A percentile compares a stretch with the other conserved stretches of the same genome.
Evolutionary conservation across 2,113 vertebrate genomes (phyloP).

Genomic region (Addax nasomaculatus): DNA sequence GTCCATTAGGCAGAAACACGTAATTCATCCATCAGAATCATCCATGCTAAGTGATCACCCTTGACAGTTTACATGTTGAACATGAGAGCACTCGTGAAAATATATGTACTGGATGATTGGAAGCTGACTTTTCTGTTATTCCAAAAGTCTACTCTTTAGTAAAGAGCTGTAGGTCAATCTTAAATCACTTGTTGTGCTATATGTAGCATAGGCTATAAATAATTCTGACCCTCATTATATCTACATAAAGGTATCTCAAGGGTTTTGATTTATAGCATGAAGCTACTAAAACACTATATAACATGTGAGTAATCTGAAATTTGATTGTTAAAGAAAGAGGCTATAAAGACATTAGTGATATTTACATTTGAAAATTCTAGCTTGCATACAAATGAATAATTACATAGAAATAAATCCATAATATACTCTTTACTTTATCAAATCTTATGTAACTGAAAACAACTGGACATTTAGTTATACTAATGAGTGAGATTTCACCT

Average conservation of each 20-base stretch:
- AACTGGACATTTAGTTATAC: background rate
- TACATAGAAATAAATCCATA: background rate
- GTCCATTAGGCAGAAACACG: slow-evolving; percentile 29
- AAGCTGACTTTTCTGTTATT: background rate
- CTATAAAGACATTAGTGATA: background rate
- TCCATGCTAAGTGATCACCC: background rate
- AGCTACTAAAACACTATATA: background rate
- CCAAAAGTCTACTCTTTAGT: background rate
- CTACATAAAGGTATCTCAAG: background rate
- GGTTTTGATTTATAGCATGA: background rate
- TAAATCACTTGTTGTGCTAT: background rate
- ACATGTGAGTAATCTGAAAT: background rate
- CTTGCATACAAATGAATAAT: background rate
- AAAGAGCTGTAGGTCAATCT: background rate
- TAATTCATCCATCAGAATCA: slow-evolving; percentile 8
- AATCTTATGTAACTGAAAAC: background rate
- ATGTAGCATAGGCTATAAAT: background rate
- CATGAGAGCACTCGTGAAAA: background rate
- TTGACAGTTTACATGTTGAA: slow-evolving; percentile 16
- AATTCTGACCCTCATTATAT: background rate
- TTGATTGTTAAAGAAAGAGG: background rate
- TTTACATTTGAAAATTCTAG: background rate
- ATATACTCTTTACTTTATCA: background rate
- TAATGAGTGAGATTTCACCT: background rate
- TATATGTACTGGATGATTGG: background rate